phyloP scores from a whole-genome alignment of 2,113 vertebrate genomes.

The Zosterops lateralis region DNA sequence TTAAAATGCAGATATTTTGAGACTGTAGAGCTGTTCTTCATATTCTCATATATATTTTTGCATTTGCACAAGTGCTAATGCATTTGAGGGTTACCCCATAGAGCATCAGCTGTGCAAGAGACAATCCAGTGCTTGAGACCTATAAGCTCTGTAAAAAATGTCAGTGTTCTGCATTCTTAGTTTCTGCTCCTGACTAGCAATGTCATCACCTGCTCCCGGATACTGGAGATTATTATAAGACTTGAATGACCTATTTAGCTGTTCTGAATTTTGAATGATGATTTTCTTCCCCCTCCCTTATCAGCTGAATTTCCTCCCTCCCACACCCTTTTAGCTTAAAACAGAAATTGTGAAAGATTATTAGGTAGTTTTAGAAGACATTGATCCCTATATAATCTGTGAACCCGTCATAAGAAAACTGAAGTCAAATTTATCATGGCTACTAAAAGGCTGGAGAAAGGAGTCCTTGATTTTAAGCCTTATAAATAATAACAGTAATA shows the following conservation, averaged over 20 bases:
- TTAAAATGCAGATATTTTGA: slow-evolving; percentile 16
- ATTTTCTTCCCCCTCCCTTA: background rate
- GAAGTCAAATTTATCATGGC: background rate
- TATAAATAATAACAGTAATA: background rate
- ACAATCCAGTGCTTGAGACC: background rate
- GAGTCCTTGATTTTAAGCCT: background rate
- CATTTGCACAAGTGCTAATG: background rate
- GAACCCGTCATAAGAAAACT: background rate
- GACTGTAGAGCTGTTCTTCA: background rate
- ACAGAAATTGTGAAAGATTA: background rate
- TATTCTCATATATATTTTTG: background rate
- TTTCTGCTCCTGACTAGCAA: background rate
- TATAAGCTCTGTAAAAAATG: background rate
- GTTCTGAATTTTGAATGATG: slow-evolving; percentile 34
- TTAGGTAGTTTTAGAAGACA: background rate
- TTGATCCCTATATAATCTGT: background rate
- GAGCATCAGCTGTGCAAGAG: background rate
- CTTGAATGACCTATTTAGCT: slow-evolving; percentile 63
- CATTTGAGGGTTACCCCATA: background rate
- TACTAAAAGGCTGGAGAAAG: background rate
- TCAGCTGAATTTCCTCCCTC: background rate
- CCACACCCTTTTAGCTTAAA: background rate
- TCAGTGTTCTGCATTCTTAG: background rate
- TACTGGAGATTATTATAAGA: slow-evolving; percentile 57
- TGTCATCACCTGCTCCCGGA: slow-evolving; percentile 28